phyloP scores from a whole-genome alignment of 2,113 vertebrate species.

The Siniperca knerii region DNA sequence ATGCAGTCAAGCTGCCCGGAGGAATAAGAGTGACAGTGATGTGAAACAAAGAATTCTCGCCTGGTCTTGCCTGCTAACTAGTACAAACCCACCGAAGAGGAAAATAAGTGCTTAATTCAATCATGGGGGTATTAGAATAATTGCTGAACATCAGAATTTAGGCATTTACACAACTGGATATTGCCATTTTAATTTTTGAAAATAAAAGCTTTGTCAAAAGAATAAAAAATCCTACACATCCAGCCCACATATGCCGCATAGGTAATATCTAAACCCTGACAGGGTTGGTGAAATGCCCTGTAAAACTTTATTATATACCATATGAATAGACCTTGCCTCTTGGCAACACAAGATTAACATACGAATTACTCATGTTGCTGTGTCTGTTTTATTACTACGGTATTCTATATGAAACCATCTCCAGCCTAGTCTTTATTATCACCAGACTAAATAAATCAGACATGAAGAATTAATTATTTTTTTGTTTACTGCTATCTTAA shows the following conservation, averaged over 20 bases:
- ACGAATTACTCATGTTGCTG: not conserved
- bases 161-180: not conserved
- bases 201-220: not conserved
- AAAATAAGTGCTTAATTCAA: slow-evolving; percentile 18
- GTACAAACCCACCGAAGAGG: slow-evolving; percentile 10
- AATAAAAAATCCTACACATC: not conserved
- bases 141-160: not conserved
- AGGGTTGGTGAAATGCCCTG: slow-evolving; percentile 11
- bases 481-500: not conserved
- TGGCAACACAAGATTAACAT: slow-evolving; percentile 41
- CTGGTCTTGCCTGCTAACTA: slow-evolving; percentile 26
- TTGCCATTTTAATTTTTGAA: not conserved
- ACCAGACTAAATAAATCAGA: slow-evolving; percentile 12
- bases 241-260: not conserved
- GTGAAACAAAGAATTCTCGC: slow-evolving; percentile 62
- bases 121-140: not conserved
- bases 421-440: slow-evolving; percentile 3
- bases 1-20: slow-evolving; percentile 74
- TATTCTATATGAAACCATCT: slow-evolving; percentile 13
- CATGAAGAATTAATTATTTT: not conserved
- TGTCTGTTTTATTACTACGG: slow-evolving; percentile 17
- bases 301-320: slow-evolving; percentile 32
- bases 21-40: slow-evolving; percentile 67
- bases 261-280: slow-evolving; percentile 8
- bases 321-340: slow-evolving; percentile 14